Evolutionary conservation across 2,113 vertebrate genomes (phyloP), one percentile per base, ranked within the genome.

Genomic region (Porphyrio hochstetteri): DNA sequence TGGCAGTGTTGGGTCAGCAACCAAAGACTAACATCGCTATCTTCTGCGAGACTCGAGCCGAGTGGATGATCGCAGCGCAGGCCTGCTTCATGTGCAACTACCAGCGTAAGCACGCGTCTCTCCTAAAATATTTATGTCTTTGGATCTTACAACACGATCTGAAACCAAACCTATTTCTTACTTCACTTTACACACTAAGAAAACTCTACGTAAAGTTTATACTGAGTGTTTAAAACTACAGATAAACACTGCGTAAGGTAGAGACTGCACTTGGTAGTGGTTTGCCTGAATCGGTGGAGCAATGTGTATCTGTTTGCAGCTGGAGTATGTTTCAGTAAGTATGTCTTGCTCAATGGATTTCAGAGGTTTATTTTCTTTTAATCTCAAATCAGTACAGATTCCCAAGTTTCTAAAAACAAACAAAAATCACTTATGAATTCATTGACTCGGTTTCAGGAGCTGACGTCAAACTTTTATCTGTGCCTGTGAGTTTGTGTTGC

Each of bases 11-110:
- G 96, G 99, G 99, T 46, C 99, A 99, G 95, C 98, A 96, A 74
- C 98, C 99, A 4, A 98, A 98, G 94, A 98, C 97, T 83, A 99
- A 99, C 96, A 99, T 99, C 7, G 99, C 99, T 72, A 98, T 99
- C 96, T 99, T 99, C 97, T 99, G 99, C 79, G 99, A 99, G 97
- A 99, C 99, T 3, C 97, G 99, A 92, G 98, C 99, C 0, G 99
- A 99, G 92, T 99, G 99, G 99, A 98, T 99, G 94, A 98, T 99
- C 14, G 97, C 98, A 4, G 99, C 99, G 0, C 98, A 99, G 97
- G 99, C 99, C 38, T 99, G 99, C 96, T 99, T 99, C 68, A 99
- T 99, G 98, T 98, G 98, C 97, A 99, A 99, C 97, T 99, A 99
- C 92, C 98, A 98, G 90, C 96, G 99, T 99, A 97, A 95, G 99